Evolutionary conservation across 2,888 invertebrate genomes (phyloP), one percentile per base, ranked within the genome.

Genomic region (Eupithecia insigniata): DNA sequence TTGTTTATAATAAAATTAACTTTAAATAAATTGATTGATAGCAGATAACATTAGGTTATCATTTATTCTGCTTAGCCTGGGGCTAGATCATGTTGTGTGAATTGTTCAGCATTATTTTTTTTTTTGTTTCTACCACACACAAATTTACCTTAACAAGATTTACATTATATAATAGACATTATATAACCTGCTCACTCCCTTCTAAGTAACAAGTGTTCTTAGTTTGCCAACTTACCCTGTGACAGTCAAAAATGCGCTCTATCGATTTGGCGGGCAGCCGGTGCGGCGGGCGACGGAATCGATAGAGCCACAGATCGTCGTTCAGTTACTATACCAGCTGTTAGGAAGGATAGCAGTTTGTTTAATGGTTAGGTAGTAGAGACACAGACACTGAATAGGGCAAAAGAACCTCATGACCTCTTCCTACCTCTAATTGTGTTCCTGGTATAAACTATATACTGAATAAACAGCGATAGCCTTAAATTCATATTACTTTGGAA

Each of bases 191-290:
- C 51, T 51, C n/a, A 55, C 28, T 58, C 0, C 2, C 4, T 28
- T 28, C 6, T 58, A 16, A 28, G 28, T 28, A 58, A 14, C 58
- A 60, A 60, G 6, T 6, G 14, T 16, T 60, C 18, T 22, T 1
- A 60, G 18, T 60, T 60, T 60, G 60, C 28, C 6, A 58, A 58
- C 28, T 58, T 58, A 28, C 58, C 2, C 34, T 36, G 16, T 36
- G 34, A 34, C 58, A 36, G 22, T 58, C 34, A 61, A 68, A 66
- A 66, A 60, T 69, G 67, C 46, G 60, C 70, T 73, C 67, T 65
- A 64, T 67, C 46, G 46, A 67, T 66, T 67, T 26, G 58, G 55
- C 32, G 26, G 32, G 46, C 60, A 18, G 16, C 8, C 55, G 55
- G 39, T 30, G 65, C 30, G n/a, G 39, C 62, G 61, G 62, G 58